A percentile compares a stretch with the other conserved stretches of the same genome.
phyloP scores from a whole-genome alignment of 2,113 vertebrate species.

The Macaca nemestrina region DNA sequence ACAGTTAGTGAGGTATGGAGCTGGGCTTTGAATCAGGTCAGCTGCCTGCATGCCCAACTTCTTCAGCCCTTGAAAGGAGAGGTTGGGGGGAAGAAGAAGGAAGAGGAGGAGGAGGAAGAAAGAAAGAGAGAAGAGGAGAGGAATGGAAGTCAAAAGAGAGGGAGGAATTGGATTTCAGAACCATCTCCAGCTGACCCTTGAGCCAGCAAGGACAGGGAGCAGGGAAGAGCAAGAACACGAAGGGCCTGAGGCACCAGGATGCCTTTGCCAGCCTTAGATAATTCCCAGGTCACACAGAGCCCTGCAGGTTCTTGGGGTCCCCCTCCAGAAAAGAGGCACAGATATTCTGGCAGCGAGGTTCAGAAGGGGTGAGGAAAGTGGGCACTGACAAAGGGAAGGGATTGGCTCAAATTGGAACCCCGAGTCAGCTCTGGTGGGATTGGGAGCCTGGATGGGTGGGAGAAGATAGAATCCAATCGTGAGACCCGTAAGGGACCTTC shows the following conservation, averaged over 20 bases:
- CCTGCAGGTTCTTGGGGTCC: neutral
- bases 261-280: neutral
- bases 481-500: neutral
- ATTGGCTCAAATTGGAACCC: neutral
- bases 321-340: neutral
- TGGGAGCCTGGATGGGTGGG: neutral
- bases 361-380: no score
- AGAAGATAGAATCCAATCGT: neutral
- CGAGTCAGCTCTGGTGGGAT: neutral
- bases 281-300: neutral
- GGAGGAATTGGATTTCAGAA: neutral
- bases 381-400: neutral
- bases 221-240: neutral
- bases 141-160: neutral
- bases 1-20: neutral
- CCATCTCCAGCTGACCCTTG: neutral
- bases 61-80: neutral
- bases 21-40: neutral
- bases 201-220: neutral
- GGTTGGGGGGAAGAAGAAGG: accelerated
- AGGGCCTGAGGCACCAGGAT: neutral
- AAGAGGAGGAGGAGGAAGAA: neutral
- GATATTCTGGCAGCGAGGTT: neutral
- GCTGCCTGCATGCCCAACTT: neutral
- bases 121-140: no score